phyloP scores from a whole-genome alignment of 2,888 invertebrate species.

The Cryptops parisi region DNA sequence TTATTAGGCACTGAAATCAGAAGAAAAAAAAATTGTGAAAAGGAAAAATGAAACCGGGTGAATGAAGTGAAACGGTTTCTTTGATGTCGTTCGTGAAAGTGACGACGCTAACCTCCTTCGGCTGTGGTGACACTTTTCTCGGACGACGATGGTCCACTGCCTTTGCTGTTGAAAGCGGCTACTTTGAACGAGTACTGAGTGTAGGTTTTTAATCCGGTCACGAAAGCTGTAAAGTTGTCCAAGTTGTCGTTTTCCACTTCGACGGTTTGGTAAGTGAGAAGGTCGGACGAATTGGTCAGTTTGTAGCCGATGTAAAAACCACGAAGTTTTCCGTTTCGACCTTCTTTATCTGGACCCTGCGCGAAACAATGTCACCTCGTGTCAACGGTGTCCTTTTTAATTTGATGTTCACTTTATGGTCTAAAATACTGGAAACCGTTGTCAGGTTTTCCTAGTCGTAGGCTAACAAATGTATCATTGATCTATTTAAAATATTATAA shows the following conservation, averaged over 20 bases:
- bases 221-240: constrained; percentile 31
- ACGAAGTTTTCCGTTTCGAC: constrained; percentile 84
- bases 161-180: constrained; percentile 86
- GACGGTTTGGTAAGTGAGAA: constrained; percentile 77
- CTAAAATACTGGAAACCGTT: no score
- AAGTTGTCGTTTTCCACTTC: constrained; percentile 68
- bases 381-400: no score
- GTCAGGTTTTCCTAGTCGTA: no score
- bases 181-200: constrained; percentile 90
- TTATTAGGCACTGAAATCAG: constrained; percentile 28
- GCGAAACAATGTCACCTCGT: no score
- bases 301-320: constrained; percentile 64
- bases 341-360: constrained; percentile 62
- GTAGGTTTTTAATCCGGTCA: constrained; percentile 70
- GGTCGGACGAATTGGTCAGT: constrained; percentile 41
- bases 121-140: constrained; percentile 84
- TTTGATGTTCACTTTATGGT: no score
- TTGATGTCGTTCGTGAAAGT: no score
- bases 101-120: constrained; percentile 48
- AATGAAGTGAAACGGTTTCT: no score
- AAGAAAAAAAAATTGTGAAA: no score
- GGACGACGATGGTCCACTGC: constrained; percentile 76
- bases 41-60: no score
- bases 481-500: no score
- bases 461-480: no score